These are phyloP conservation scores for Ophioderma brevispina DNA, from an alignment of 35 echinoderm and acorn worm species.

Conservation along the genomic window DNA sequence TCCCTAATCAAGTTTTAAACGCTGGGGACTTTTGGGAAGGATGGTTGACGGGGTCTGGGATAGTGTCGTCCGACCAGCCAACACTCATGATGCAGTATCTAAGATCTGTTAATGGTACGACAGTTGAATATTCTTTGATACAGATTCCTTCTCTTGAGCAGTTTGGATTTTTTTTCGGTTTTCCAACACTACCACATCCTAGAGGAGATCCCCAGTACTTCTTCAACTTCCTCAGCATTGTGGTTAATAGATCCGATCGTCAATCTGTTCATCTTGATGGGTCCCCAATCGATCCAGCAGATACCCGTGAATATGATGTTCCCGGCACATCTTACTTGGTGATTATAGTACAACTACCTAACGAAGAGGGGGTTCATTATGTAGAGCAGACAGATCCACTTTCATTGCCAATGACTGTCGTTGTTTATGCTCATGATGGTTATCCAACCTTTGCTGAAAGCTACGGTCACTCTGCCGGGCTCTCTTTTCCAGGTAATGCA, in stretches of 20 bases:
- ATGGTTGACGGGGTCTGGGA: conserved; percentile 15
- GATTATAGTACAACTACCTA: conserved; percentile 49
- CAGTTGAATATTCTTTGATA: conserved; percentile 47
- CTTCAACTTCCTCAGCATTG: conserved; percentile 65
- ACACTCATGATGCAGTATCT: conserved; percentile 29
- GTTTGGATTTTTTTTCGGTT: conserved; percentile 56
- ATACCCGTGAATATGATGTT: conserved; percentile 2
- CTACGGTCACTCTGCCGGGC: conserved; percentile 64
- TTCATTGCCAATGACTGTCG: conserved; percentile 54
- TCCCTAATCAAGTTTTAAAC: not conserved
- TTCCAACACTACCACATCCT: conserved; percentile 47
- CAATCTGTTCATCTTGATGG: conserved; percentile 38
- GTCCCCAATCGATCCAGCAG: not conserved
- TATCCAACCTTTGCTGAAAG: too few relatives aligned
- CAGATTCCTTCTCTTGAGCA: conserved; percentile 56
- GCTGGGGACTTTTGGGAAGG: conserved; percentile 37
- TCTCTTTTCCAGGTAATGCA: conserved; percentile 49
- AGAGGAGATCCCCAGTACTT: conserved; percentile 26
- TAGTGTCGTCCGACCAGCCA: conserved; percentile 36
- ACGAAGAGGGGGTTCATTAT: conserved; percentile 62
- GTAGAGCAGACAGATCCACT: conserved; percentile 39
- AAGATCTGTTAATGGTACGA: not conserved
- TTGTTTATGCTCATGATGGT: conserved; percentile 62
- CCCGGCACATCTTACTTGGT: conserved; percentile 35
- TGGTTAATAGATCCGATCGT: conserved; percentile 37